Conservation (phyloP, 2,797 vertebrate genomes). For the Synaphobranchus kaupii region DNA sequence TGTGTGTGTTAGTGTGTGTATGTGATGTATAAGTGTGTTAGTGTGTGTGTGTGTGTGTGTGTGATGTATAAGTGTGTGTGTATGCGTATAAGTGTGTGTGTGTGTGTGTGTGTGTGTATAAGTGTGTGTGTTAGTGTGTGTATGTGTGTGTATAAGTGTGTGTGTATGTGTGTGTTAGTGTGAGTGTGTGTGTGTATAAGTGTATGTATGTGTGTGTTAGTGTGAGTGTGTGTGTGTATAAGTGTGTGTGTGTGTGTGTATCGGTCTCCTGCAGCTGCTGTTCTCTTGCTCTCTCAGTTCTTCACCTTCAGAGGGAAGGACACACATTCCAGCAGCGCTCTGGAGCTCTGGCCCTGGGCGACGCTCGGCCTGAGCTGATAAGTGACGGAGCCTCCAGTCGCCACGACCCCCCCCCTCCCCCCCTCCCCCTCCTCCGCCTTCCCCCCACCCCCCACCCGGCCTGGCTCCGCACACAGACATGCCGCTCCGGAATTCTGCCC, state of each 20-base stretch:
- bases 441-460: neutral
- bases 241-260: conserved; percentile 14
- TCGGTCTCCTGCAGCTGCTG: conserved; percentile 29
- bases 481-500: conserved; percentile 39
- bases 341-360: conserved; percentile 28
- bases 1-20: neutral
- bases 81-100: neutral
- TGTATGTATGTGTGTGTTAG: neutral
- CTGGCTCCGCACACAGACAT: conserved; percentile 30
- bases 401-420: neutral
- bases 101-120: neutral
- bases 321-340: conserved; percentile 32
- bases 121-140: neutral
- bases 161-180: neutral
- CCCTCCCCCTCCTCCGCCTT: neutral
- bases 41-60: neutral
- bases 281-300: conserved; percentile 20
- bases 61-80: neutral
- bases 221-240: neutral
- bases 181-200: neutral
- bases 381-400: conserved; percentile 32
- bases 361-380: conserved; percentile 32
- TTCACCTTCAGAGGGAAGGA: conserved; percentile 41
- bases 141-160: neutral
- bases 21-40: neutral